Evolutionary conservation across 2,888 invertebrate genomes (phyloP).

Genomic region (Nemapogon koenigi): DNA sequence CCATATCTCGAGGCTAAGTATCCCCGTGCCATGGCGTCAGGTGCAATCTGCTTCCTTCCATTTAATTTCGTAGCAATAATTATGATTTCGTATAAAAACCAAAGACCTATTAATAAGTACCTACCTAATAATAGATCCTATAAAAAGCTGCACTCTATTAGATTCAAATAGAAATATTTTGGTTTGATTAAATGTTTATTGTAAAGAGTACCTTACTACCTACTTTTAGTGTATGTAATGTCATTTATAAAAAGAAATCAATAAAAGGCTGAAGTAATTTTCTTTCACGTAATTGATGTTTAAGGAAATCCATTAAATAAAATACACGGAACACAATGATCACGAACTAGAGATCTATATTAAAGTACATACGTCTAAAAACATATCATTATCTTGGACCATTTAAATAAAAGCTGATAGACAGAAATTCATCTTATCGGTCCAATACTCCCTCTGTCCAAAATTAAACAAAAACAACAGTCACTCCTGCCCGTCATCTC

Average conservation of each 20-base stretch:
- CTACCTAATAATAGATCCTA: no score
- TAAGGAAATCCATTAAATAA: slow-evolving; percentile 7
- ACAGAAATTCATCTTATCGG: background rate
- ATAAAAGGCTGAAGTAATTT: no score
- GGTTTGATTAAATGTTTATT: no score
- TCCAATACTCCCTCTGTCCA: background rate
- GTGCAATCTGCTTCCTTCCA: slow-evolving; percentile 7
- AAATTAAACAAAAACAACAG: slow-evolving; percentile 33
- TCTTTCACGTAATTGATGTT: no score
- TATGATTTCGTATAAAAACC: slow-evolving; percentile 7
- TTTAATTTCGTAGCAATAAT: slow-evolving; percentile 6
- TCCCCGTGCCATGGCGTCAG: slow-evolving; percentile 7
- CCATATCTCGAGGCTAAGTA: slow-evolving; percentile 19
- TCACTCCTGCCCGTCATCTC: slow-evolving; percentile 26
- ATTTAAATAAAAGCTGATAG: slow-evolving; percentile 9
- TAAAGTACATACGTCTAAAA: background rate
- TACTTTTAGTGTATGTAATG: no score
- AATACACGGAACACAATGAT: background rate
- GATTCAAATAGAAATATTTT: no score
- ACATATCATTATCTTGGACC: slow-evolving; percentile 9
- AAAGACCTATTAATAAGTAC: no score
- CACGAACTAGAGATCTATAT: background rate
- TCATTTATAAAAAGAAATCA: no score
- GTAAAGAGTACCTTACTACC: no score
- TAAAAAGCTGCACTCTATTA: no score